phyloP scores from a whole-genome alignment of 2,797 vertebrate species.

The Sebastes hubbsi region DNA sequence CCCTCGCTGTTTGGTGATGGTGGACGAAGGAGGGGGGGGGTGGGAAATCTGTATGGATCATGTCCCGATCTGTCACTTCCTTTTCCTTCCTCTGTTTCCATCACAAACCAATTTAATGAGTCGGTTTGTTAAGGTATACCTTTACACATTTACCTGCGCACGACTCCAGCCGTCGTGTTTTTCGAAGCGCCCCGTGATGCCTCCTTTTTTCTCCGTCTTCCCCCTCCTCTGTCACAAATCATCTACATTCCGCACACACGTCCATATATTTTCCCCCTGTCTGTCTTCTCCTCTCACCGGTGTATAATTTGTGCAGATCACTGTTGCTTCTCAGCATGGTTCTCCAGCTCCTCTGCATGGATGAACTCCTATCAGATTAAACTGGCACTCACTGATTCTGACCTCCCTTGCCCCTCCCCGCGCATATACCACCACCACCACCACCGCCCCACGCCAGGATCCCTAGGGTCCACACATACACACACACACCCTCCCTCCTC shows the following conservation, averaged over 20 bases:
- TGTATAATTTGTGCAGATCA: slow-evolving; percentile 77
- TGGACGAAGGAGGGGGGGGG: not conserved
- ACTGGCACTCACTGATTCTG: slow-evolving; percentile 65
- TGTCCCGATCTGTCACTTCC: not conserved
- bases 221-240: slow-evolving; percentile 45
- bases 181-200: slow-evolving; percentile 53
- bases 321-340: slow-evolving; percentile 73
- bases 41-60: slow-evolving; percentile 24
- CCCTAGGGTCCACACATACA: slow-evolving; percentile 37
- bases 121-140: slow-evolving; percentile 18
- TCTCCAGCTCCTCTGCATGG: slow-evolving; percentile 77
- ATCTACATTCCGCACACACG: slow-evolving; percentile 70
- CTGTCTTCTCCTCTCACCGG: slow-evolving; percentile 60
- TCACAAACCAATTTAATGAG: not conserved
- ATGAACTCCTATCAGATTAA: slow-evolving; percentile 83
- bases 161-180: slow-evolving; percentile 54
- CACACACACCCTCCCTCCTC: not conserved
- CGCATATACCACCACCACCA: not conserved
- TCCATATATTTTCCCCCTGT: slow-evolving; percentile 45
- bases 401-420: slow-evolving; percentile 50
- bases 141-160: slow-evolving; percentile 41
- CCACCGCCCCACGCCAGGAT: slow-evolving; percentile 34
- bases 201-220: slow-evolving; percentile 17
- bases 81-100: not conserved
- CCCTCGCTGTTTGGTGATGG: slow-evolving; percentile 63